Evolutionary conservation across 2,888 invertebrate species (phyloP), one percentile per base, ranked within the genome.

Genomic region (Opisthograptis luteolata): DNA sequence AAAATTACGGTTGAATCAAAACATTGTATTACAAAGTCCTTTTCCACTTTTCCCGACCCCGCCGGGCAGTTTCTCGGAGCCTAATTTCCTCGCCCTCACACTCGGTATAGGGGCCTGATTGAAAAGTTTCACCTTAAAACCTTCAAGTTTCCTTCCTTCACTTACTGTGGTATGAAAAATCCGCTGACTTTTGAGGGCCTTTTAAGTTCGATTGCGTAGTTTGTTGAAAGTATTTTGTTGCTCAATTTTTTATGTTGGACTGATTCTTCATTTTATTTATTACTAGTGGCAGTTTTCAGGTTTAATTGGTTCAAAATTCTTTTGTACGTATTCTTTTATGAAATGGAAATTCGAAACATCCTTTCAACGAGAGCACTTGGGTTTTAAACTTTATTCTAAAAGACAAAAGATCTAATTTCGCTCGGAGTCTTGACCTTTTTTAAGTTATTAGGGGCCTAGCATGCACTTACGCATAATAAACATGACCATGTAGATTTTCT

Each of bases 81-180:
- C 68, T 62, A 69, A 75, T 74, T 72, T 68, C 25, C 32, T 44
- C 36, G 36, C 57, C 53, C 66, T 59, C 65, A 62, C 65, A 52
- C 60, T 45, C 60, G 55, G 66, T 70, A 81, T 84, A 81, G 72
- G 84, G 84, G 84, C 71, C 62, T 76, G 81, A 84, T 85, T 84
- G 86, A 84, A 84, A 87, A 86, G 83, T 87, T 85, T 58, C 59
- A 41, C 32, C 45, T 55, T 50, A 53, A 53, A 55, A 55, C 43
- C 44, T 46, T 25, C 27, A 47, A 54, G 45, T 55, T 54, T 46
- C 44, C 31, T 35, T 24, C 35, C 40, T 37, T 14, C 9, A 36
- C 24, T 24, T 28, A 41, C 39, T 58, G 56, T 53, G 48, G 42
- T 55, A 67, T 65, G 41, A 41, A 60, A 64, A 69, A 60, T 58